Evolutionary conservation across 2,113 vertebrate genomes (phyloP).

Genomic region (Ochotona princeps): DNA sequence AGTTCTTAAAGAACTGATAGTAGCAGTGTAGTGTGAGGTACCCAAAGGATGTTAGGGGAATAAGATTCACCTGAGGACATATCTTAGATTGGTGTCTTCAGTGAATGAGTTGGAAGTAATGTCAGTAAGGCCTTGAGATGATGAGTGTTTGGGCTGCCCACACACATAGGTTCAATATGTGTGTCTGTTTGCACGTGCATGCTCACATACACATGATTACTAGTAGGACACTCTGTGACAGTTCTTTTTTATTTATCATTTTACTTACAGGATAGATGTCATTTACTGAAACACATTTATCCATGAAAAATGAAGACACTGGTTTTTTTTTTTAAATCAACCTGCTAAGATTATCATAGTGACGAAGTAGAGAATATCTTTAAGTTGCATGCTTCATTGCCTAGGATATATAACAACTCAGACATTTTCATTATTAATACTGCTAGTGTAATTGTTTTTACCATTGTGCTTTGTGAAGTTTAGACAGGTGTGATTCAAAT

Average conservation of each 20-base stretch:
- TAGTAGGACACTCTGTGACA: background rate
- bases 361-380: background rate
- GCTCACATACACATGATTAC: background rate
- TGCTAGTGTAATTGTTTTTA: background rate
- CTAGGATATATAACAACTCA: background rate
- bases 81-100: background rate
- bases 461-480: background rate
- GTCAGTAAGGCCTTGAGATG: background rate
- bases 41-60: background rate
- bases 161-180: background rate
- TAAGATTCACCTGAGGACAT: background rate
- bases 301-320: slow-evolving; percentile 17
- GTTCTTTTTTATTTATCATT: background rate
- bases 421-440: background rate
- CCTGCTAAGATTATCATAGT: background rate
- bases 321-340: background rate
- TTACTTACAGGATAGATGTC: background rate
- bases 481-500: background rate
- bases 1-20: background rate
- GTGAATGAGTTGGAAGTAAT: background rate
- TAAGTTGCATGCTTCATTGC: background rate
- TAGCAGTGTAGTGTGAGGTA: background rate
- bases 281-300: slow-evolving; percentile 24
- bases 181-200: fast-evolving
- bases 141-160: background rate